Evolutionary conservation across 2,113 vertebrate species (phyloP).

Genomic region (Prolemur simus): DNA sequence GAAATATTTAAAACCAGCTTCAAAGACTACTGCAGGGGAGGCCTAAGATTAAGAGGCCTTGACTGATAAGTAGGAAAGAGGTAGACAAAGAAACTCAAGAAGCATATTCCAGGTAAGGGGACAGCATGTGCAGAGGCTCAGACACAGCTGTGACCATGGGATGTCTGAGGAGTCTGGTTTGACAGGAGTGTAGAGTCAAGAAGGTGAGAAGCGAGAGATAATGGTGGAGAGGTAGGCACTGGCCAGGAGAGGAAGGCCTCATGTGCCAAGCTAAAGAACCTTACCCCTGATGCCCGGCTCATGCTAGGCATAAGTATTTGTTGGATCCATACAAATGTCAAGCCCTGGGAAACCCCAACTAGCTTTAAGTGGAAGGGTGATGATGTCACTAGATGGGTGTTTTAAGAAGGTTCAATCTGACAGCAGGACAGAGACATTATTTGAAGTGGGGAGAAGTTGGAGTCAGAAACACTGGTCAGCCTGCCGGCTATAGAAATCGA

Average conservation of each 20-base stretch:
- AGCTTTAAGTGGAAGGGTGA: not conserved
- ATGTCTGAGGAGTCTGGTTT: not conserved
- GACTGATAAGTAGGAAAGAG: no score
- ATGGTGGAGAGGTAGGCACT: not conserved
- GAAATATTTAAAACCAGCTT: not conserved
- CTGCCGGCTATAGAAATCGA: not conserved
- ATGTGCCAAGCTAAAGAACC: not conserved
- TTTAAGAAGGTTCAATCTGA: not conserved
- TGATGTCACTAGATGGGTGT: not conserved
- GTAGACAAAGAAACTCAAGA: not conserved
- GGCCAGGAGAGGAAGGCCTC: not conserved
- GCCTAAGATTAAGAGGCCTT: not conserved
- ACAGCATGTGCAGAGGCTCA: not conserved
- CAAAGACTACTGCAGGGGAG: not conserved
- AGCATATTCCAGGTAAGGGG: not conserved
- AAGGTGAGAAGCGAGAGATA: not conserved
- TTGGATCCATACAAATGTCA: not conserved
- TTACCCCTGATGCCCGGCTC: not conserved
- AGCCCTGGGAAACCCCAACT: not conserved
- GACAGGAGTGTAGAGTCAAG: not conserved
- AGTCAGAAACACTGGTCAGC: not conserved
- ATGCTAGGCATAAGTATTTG: not conserved
- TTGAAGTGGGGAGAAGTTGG: not conserved
- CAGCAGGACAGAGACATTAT: not conserved
- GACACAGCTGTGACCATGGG: not conserved